phyloP scores from a whole-genome alignment of 2,888 invertebrate species.

The Oegoconia quadripuncta region DNA sequence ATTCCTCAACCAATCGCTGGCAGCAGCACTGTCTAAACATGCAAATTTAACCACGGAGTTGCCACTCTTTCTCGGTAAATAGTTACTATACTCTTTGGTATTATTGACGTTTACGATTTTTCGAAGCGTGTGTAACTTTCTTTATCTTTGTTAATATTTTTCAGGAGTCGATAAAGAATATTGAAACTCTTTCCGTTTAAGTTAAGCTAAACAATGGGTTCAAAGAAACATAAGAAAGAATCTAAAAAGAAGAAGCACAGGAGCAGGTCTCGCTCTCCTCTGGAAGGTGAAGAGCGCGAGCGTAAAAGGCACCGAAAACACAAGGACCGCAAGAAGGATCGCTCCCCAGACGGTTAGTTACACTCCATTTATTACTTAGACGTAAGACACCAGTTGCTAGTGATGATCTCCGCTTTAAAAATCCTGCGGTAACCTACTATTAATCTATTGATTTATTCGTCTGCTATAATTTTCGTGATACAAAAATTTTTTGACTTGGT shows the following conservation, averaged over 20 bases:
- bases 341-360: slow-evolving; percentile 80
- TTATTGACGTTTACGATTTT: no score
- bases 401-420: slow-evolving; percentile 60
- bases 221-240: slow-evolving; percentile 85
- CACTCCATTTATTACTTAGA: slow-evolving; percentile 22
- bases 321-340: slow-evolving; percentile 73
- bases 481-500: not conserved
- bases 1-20: no score
- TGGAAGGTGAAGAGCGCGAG: slow-evolving; percentile 78
- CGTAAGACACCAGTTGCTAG: slow-evolving; percentile 36
- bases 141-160: no score
- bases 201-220: slow-evolving; percentile 80
- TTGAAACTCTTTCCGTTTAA: not conserved
- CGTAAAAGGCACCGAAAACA: slow-evolving; percentile 75
- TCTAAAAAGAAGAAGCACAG: slow-evolving; percentile 83
- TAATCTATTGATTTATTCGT: no score
- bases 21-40: no score
- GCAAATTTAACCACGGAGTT: no score
- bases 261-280: slow-evolving; percentile 77
- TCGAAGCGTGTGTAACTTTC: no score
- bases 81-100: no score
- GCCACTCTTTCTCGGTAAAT: no score
- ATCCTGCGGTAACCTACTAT: no score
- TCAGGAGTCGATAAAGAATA: no score
- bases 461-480: not conserved